phyloP scores from a whole-genome alignment of 2,797 vertebrate genomes.

The Apogon talboti region DNA sequence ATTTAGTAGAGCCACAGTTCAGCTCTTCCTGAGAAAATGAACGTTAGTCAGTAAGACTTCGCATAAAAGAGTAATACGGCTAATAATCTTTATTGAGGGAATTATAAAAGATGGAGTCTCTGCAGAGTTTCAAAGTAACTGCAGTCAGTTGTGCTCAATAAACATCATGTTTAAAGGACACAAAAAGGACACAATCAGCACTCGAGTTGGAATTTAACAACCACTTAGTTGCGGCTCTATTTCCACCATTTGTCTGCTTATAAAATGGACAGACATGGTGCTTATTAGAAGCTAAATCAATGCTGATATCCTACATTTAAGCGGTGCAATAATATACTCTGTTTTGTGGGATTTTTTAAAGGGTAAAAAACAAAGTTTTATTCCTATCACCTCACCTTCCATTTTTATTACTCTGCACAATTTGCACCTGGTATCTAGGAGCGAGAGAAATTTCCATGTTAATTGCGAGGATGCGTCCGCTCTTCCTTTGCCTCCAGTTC shows the following conservation, averaged over 20 bases:
- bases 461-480: slow-evolving; percentile 55
- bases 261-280: slow-evolving; percentile 18
- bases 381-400: slow-evolving; percentile 22
- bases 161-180: slow-evolving; percentile 28
- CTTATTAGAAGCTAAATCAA: slow-evolving; percentile 34
- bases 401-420: slow-evolving; percentile 58
- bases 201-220: slow-evolving; percentile 24
- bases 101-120: slow-evolving; percentile 11
- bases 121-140: slow-evolving; percentile 23
- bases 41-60: slow-evolving; percentile 1
- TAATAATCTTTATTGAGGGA: slow-evolving; percentile 28
- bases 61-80: slow-evolving; percentile 21
- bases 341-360: slow-evolving; percentile 6
- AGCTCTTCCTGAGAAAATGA: neutral
- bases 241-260: slow-evolving; percentile 9
- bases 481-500: slow-evolving; percentile 53
- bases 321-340: slow-evolving; percentile 2
- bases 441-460: slow-evolving; percentile 50
- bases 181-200: slow-evolving; percentile 15
- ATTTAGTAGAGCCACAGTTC: neutral
- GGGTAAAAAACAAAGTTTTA: slow-evolving; percentile 22
- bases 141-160: slow-evolving; percentile 30
- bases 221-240: slow-evolving; percentile 16
- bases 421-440: slow-evolving; percentile 58
- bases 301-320: neutral